A percentile compares a stretch with the other conserved stretches of the same genome.
These are phyloP conservation scores for Papilio glaucus DNA, from an alignment of 1,140 invertebrate species.

Conservation along the genomic window DNA sequence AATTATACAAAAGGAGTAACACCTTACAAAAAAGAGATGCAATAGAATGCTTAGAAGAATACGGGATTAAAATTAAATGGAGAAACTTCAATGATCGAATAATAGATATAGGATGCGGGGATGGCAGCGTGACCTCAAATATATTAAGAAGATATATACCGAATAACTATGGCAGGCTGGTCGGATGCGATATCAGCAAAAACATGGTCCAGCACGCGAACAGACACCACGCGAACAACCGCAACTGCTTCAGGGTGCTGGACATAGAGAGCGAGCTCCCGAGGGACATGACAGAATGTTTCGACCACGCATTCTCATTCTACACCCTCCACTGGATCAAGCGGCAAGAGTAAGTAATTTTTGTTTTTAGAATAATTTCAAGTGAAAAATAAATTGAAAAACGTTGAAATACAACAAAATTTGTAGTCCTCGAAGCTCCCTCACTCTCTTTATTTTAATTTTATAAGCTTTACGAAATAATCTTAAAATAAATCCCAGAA, in stretches of 20 bases:
- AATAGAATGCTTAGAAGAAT: constrained; percentile 87
- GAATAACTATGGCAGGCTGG: constrained; percentile 71
- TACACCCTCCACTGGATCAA: constrained; percentile 93
- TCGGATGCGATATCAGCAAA: constrained; percentile 88
- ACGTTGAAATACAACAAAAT: no score
- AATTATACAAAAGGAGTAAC: constrained; percentile 86
- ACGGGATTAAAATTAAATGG: constrained; percentile 85
- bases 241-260: constrained; percentile 85
- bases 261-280: constrained; percentile 86
- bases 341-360: constrained; percentile 86
- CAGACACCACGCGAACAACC: constrained; percentile 76
- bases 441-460: no score
- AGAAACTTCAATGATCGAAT: constrained; percentile 81
- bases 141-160: constrained; percentile 88
- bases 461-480: no score
- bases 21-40: constrained; percentile 88
- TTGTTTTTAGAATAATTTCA: neutral
- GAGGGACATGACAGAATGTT: constrained; percentile 80
- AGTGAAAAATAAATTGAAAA: no score
- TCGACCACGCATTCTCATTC: constrained; percentile 90
- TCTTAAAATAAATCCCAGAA: no score
- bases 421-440: no score
- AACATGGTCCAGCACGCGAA: constrained; percentile 88
- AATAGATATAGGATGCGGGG: constrained; percentile 92
- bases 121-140: constrained; percentile 88